Evolutionary conservation across 2,888 invertebrate species (phyloP).

Genomic region (Pyrgus malvae): DNA sequence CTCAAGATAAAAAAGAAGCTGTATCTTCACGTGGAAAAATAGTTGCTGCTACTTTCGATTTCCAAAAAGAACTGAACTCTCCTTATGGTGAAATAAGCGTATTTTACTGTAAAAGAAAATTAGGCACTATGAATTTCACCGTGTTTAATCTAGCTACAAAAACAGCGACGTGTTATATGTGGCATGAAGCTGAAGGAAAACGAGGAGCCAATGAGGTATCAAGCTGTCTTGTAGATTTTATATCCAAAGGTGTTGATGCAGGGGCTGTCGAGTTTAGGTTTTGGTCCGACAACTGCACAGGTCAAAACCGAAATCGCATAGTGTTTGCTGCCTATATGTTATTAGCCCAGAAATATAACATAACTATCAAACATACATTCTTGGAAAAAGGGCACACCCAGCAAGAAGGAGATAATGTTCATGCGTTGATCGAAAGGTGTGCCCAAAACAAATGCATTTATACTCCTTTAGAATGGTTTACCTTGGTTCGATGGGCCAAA

Average conservation of each 20-base stretch:
- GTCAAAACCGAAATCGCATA: no score
- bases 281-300: no score
- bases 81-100: not conserved
- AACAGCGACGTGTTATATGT: constrained; percentile 12
- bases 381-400: no score
- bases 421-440: no score
- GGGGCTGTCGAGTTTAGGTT: not conserved
- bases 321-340: no score
- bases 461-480: no score
- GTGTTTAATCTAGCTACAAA: constrained; percentile 1
- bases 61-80: not conserved
- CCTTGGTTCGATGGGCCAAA: no score
- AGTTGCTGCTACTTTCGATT: not conserved
- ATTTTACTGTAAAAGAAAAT: not conserved
- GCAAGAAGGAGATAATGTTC: no score
- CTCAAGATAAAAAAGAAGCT: not conserved
- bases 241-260: not conserved
- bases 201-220: constrained; percentile 2
- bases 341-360: no score
- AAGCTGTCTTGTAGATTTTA: constrained; percentile 8
- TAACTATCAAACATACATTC: no score
- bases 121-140: not conserved
- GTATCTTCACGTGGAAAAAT: not conserved
- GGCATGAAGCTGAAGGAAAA: constrained; percentile 4
- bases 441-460: no score